Evolutionary conservation across 2,888 invertebrate species (phyloP), one percentile per base, ranked within the genome.

Genomic region (Leptinotarsa peninsularis): DNA sequence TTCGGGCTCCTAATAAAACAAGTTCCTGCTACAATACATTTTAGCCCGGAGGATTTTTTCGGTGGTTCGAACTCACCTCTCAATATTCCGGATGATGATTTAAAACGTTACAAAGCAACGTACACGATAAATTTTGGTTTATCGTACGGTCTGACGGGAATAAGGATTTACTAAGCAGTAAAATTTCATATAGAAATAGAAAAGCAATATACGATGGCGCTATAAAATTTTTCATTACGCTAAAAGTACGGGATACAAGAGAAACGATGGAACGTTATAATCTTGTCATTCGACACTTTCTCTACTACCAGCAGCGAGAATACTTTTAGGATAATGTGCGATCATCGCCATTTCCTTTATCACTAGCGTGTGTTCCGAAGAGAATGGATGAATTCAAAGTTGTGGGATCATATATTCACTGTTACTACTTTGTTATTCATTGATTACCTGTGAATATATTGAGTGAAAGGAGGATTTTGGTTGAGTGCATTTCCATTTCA

Each of bases 181-280:
- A 82, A 82, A 78, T 79, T 79, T 76, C 78, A 81, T 81, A 82
- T 82, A 82, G 81, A 82, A 82, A 83, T 83, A 82, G 82, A 78
- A 80, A 81, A 80, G 80, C 80, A 76, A 80, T 81, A 81, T 81
- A 78, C 76, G 76, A 80, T 76, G 71, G 74, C 79, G 82, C 80
- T 80, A 81, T 85, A 85, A 85, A 85, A 85, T 81, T 85, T 85
- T 85, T 86, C 86, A 86, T 86, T 86, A 85, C 83, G 79, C 76
- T 84, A 83, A 81, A 84, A 84, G 84, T 83, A 80, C 80, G 78
- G 79, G 80, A 77, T 81, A 76, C 81, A 76, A 83, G 84, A 83
- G 82, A 84, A 85, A 83, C 82, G 82, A 84, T 80, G 82, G 79
- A 75, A 83, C 81, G 82, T 85, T 84, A 84, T 84, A 81, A 82